Evolutionary conservation across 2,888 invertebrate species (phyloP).

Genomic region (Lacanobia wlatinum): DNA sequence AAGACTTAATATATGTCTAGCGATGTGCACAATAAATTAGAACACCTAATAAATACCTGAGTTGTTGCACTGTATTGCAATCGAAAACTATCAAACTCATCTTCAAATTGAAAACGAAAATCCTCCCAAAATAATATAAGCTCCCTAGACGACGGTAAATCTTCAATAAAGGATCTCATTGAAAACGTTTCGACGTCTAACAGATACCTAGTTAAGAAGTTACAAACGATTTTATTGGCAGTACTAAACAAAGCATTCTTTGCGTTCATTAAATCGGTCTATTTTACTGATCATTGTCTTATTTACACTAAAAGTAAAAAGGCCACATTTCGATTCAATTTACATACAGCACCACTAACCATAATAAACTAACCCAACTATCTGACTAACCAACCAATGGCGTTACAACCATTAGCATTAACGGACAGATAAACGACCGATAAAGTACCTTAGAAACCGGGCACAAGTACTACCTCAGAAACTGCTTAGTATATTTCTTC

Average conservation of each 20-base stretch:
- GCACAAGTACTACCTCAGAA: too few relatives aligned
- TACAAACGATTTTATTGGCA: conserved; percentile 43
- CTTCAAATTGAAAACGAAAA: conserved; percentile 29
- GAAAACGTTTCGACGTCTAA: conserved; percentile 31
- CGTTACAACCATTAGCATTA: too few relatives aligned
- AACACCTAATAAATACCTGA: not conserved
- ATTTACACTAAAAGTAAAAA: too few relatives aligned
- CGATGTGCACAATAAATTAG: not conserved
- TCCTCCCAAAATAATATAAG: conserved; percentile 31
- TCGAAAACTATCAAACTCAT: conserved; percentile 15
- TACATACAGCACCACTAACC: too few relatives aligned
- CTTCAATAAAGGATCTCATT: conserved; percentile 43
- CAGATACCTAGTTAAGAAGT: conserved; percentile 41
- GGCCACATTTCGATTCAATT: too few relatives aligned
- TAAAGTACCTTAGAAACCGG: too few relatives aligned
- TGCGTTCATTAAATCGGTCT: conserved; percentile 3
- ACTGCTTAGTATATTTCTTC: too few relatives aligned
- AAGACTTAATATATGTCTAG: not conserved
- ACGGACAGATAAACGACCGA: too few relatives aligned
- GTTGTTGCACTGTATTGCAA: not conserved
- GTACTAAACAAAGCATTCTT: conserved; percentile 45
- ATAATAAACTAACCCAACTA: too few relatives aligned
- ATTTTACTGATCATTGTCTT: conserved; percentile 12
- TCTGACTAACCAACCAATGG: too few relatives aligned
- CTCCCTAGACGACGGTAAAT: conserved; percentile 45